Conservation (phyloP, 2,888 invertebrate genomes). For the Drosophila austrosaltans region DNA sequence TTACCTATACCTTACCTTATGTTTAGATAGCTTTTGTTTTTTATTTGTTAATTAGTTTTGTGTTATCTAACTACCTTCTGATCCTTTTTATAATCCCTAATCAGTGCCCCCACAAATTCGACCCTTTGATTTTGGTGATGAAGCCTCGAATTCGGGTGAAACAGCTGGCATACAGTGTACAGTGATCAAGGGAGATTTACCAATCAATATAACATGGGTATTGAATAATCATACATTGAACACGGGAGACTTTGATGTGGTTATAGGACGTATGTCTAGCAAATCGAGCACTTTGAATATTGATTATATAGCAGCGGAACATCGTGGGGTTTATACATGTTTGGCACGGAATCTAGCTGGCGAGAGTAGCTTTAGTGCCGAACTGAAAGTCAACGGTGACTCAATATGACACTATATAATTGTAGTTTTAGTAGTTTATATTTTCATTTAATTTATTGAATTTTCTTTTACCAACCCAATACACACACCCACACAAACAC, state of each 20-base stretch:
- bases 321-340: constrained; percentile 88
- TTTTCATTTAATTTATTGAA: constrained; percentile 31
- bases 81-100: background rate
- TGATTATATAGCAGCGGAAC: constrained; percentile 86
- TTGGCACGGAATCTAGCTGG: constrained; percentile 86
- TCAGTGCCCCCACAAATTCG: constrained; percentile 87
- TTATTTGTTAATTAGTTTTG: constrained; percentile 29
- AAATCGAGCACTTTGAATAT: constrained; percentile 86
- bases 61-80: constrained; percentile 12
- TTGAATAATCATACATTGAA: constrained; percentile 84
- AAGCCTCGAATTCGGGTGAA: constrained; percentile 89
- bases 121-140: constrained; percentile 89
- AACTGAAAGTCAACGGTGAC: constrained; percentile 83
- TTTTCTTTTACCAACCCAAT: constrained; percentile 19
- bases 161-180: constrained; percentile 87
- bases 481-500: background rate
- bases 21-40: constrained; percentile 4
- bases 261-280: constrained; percentile 82
- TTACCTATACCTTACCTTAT: background rate
- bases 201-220: constrained; percentile 88
- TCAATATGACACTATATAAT: constrained; percentile 17
- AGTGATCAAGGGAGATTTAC: constrained; percentile 87
- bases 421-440: constrained; percentile 10
- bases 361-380: constrained; percentile 83
- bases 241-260: constrained; percentile 80